Evolutionary conservation across 2,888 invertebrate species (phyloP).

Genomic region (Uropetala carovei): DNA sequence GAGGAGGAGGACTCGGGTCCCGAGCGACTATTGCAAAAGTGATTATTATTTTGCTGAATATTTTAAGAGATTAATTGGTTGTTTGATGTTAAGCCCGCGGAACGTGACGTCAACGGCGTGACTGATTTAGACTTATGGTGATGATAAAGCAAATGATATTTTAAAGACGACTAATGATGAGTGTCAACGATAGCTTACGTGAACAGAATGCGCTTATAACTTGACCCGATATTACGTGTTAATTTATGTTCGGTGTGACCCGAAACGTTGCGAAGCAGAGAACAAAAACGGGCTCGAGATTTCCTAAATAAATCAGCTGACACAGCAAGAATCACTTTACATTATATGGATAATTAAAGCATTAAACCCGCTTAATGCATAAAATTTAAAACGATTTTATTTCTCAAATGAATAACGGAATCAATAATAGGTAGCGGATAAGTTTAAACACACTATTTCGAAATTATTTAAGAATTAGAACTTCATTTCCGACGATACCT

Average conservation of each 20-base stretch:
- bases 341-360: too few relatives aligned
- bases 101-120: not conserved
- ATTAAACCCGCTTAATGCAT: too few relatives aligned
- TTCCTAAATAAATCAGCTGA: too few relatives aligned
- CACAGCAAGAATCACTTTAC: too few relatives aligned
- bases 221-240: not conserved
- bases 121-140: constrained; percentile 17
- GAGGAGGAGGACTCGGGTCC: not conserved
- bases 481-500: too few relatives aligned
- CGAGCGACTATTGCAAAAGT: not conserved
- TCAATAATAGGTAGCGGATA: too few relatives aligned
- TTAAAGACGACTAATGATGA: not conserved
- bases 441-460: too few relatives aligned
- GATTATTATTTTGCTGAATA: constrained; percentile 26
- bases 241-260: not conserved
- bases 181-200: not conserved
- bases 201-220: not conserved
- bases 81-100: not conserved
- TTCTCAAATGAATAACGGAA: too few relatives aligned
- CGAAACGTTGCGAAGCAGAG: not conserved
- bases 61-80: constrained; percentile 3
- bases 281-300: too few relatives aligned
- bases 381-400: too few relatives aligned
- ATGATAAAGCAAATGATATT: not conserved
- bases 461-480: too few relatives aligned